A percentile compares a stretch with the other conserved stretches of the same genome.
Evolutionary conservation across 2,888 invertebrate genomes (phyloP).

Genomic region (Rotaria macrura): DNA sequence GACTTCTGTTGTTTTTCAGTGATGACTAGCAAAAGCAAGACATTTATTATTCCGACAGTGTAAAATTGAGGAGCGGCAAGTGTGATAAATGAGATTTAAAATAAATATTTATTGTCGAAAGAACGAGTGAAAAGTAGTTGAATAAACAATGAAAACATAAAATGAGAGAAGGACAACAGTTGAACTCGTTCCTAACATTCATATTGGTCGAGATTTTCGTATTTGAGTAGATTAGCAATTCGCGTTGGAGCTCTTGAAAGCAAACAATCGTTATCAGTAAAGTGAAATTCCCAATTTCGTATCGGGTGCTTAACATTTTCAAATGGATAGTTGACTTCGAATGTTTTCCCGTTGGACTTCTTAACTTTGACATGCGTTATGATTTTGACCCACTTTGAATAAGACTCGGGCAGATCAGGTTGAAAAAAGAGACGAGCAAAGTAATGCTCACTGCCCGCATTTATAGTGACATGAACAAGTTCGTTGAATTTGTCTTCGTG

Average conservation of each 20-base stretch:
- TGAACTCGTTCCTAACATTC: too few species aligned
- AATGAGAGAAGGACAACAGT: too few species aligned
- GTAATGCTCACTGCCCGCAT: not conserved
- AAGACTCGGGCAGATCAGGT: constrained; percentile 9
- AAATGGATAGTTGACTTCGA: not conserved
- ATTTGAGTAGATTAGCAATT: not conserved
- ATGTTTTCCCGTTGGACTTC: not conserved
- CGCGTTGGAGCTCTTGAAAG: not conserved
- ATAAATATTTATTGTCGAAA: too few species aligned
- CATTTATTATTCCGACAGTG: too few species aligned
- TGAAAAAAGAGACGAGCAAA: not conserved
- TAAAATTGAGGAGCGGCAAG: too few species aligned
- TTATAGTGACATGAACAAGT: not conserved
- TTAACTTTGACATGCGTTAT: not conserved
- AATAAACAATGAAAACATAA: too few species aligned
- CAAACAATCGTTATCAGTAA: not conserved
- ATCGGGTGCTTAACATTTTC: not conserved
- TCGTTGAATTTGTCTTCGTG: not conserved
- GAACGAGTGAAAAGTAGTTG: too few species aligned
- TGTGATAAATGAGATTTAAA: too few species aligned
- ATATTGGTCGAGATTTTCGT: not conserved
- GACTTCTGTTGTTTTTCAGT: too few species aligned
- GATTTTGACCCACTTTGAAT: not conserved
- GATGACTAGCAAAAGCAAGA: too few species aligned
- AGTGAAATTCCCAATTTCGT: constrained; percentile 21